Evolutionary conservation across 2,113 vertebrate species (phyloP).

Genomic region (Rhinolophus sinicus): DNA sequence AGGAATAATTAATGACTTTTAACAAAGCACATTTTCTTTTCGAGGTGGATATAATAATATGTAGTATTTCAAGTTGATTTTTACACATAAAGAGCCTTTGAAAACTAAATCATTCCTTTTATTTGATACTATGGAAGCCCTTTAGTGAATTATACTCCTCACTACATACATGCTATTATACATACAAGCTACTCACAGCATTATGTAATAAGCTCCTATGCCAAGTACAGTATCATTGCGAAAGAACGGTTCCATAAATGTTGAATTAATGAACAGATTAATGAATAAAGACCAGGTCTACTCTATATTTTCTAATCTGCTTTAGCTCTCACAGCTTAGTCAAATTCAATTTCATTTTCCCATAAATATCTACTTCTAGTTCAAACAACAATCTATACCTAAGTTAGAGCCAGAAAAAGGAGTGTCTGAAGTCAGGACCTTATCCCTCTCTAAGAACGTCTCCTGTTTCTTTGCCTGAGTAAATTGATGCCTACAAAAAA

Average conservation of each 20-base stretch:
- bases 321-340: conserved; percentile 40
- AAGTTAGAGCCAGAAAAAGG: conserved; percentile 53
- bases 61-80: conserved; percentile 23
- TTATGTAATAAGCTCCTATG: neutral
- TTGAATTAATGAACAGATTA: conserved; percentile 51
- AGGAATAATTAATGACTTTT: neutral
- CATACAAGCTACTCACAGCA: neutral
- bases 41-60: neutral
- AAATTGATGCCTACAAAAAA: conserved; percentile 76
- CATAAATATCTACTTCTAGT: conserved; percentile 52
- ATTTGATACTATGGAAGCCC: neutral
- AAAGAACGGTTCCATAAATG: neutral
- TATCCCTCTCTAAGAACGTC: conserved; percentile 45
- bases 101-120: conserved; percentile 11
- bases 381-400: neutral
- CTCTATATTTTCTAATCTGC: conserved; percentile 10
- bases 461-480: conserved; percentile 64
- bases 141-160: neutral
- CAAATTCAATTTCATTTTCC: conserved; percentile 52
- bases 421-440: conserved; percentile 41
- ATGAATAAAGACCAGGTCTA: conserved; percentile 13
- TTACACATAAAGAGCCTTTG: neutral
- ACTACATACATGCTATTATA: no score
- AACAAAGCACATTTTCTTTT: neutral
- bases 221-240: neutral